These are phyloP conservation scores for Sweltsa coloradensis DNA, from an alignment of 1,140 invertebrate species.

Conservation along the genomic window DNA sequence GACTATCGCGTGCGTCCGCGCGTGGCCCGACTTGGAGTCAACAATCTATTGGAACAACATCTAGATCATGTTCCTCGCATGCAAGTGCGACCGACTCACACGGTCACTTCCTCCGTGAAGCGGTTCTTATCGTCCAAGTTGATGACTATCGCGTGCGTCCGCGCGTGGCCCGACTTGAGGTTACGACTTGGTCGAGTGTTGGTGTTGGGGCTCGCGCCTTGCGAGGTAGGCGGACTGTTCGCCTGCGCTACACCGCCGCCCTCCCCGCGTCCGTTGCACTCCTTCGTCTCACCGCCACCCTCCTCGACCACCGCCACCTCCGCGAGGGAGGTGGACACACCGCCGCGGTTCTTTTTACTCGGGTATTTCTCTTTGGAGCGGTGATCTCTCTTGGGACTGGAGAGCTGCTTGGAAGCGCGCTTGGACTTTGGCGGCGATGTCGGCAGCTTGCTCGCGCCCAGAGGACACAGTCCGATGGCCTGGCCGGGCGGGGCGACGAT, in stretches of 20 bases:
- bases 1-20: conserved; percentile 50
- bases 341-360: no score
- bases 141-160: conserved; percentile 44
- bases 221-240: background rate
- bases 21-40: background rate
- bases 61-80: no score
- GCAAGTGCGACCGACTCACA: no score
- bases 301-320: no score
- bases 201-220: background rate
- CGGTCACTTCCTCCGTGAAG: conserved; percentile 68
- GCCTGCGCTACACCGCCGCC: background rate
- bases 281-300: no score
- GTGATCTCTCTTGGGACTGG: background rate
- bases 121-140: conserved; percentile 66
- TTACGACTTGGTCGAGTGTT: conserved; percentile 1
- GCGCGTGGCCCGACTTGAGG: conserved; percentile 4
- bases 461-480: background rate
- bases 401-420: no score
- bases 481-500: no score
- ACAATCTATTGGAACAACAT: no score
- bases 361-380: no score
- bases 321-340: no score
- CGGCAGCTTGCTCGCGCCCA: background rate
- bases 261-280: background rate
- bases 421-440: background rate